A percentile compares a stretch with the other conserved stretches of the same genome.
Conservation (phyloP, 2,888 invertebrate species). For the Heteropelma amictum region DNA sequence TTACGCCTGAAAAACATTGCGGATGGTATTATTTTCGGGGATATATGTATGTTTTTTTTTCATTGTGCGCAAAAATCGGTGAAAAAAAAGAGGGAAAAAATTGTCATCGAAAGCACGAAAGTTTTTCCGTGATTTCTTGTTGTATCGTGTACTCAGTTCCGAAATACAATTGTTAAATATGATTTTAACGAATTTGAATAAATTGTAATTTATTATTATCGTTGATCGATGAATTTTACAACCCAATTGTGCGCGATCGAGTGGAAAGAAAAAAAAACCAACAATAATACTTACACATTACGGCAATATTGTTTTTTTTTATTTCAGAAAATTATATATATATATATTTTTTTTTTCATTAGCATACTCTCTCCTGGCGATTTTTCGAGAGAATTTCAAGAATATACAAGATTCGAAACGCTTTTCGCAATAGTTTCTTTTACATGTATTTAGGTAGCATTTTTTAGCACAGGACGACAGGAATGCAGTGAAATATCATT, state of each 20-base stretch:
- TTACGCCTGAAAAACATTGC: constrained; percentile 3
- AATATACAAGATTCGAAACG: constrained; percentile 40
- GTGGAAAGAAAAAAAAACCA: neutral
- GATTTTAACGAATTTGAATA: constrained; percentile 72
- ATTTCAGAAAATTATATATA: constrained; percentile 51
- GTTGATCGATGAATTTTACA: constrained; percentile 49
- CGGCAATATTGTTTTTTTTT: too few species aligned
- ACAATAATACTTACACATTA: too few species aligned
- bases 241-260: neutral
- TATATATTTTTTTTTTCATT: constrained; percentile 27
- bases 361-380: constrained; percentile 17
- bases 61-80: neutral
- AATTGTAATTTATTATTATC: constrained; percentile 76
- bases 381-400: constrained; percentile 33
- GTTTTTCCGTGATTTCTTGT: constrained; percentile 63
- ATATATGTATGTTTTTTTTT: neutral
- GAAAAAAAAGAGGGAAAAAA: neutral
- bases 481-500: constrained; percentile 54
- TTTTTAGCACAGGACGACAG: constrained; percentile 30
- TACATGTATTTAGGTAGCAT: constrained; percentile 26
- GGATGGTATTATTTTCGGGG: neutral
- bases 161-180: constrained; percentile 73
- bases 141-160: constrained; percentile 59
- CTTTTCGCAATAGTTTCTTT: constrained; percentile 29
- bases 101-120: constrained; percentile 1